Base-by-base conservation (phyloP, 2,888 invertebrate species). In the Tenodera sinensis region DNA sequence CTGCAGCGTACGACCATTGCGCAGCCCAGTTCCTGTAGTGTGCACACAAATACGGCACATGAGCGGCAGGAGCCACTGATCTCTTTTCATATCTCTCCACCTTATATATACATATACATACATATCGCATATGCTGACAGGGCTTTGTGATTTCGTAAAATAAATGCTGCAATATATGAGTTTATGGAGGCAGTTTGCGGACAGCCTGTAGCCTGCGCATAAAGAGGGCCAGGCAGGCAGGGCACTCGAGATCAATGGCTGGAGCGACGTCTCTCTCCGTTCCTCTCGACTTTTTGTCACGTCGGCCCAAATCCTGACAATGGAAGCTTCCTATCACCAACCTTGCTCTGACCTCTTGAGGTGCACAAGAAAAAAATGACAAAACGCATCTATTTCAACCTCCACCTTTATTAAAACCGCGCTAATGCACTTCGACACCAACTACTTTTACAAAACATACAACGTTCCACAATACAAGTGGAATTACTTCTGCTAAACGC, bases 281-380 rank as follows among this genome's bases (percentile, higher is more conserved):
- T 85, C 54, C 86, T 86, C 86, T 86, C 28, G 6, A 81, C 71
- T 71, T 86, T 86, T 28, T 86, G 86, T 86, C 86, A 81, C 86
- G 86, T 86, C 86, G 71, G 81, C 86, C 86, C 28, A 81, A 86
- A 86, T 86, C 81, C 71, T 81, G 81, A 28, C 81, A 86, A 86
- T 71, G 54, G 54, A 71, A 71, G 54, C 54, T 71, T 71, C 54
- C 54, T 71, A 71, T 71, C 54, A 71, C 54, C 54, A 71, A 71
- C 54, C 54, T 71, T 71, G 54, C 54, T 71, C 54, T 71, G 20
- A 20, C 54, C 54, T 71, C 54, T 71, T 71, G 54, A 71, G 54
- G 54, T 71, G 54, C 54, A 71, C 20, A 71, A 71, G 54, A 71
- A 71, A 71, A 71, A 71, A 25, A 20, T 71, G 54, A 71, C 54